Base-by-base conservation (phyloP, 2,113 vertebrate species). In the Entelurus aequoreus region DNA sequence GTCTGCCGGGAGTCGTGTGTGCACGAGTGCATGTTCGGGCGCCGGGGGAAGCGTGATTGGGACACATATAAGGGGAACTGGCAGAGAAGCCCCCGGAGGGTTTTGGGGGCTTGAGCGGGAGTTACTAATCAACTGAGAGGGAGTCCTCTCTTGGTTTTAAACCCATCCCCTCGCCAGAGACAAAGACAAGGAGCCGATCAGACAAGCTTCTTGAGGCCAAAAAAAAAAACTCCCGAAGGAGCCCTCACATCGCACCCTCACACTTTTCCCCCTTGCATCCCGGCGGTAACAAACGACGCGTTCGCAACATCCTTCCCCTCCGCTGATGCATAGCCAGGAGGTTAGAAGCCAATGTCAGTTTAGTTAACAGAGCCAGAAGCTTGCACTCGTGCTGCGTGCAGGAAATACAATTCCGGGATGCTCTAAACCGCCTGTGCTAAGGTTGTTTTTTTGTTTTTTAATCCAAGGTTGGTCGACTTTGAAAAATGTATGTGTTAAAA, bases 71-170 rank as follows among this genome's bases (percentile, higher is more conserved):
- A 85, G 76, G 78, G 68, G 72, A 86, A 73, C 75, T 85, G 84
- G 86, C 84, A 54, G 71, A 55, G 78, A 79, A 67, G 42, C 81
- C 86, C 82, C 84, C 66, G 76, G 81, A 86, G 86, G 76, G 55
- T 72, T 70, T 75, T 72, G 79, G 72, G 78, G 73, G 81, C 69
- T 74, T 77, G 74, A 82, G 76, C 79, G 77, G 78, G 83, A 85
- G 79, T 81, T 85, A 80, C 81, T 86, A 84, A 88, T 87, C 84
- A 86, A 86, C 82, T 83, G 84, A 81, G 84, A 82, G 85, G 62
- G 77, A 84, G 81, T 53, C 37, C 59, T 69, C 71, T 65, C 6
- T 66, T 72, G 64, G 10, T 46, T 46, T 46, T 46, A 46, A 28
- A 9, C 42, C 8, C 42, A 8, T 1, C 8, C 8, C 42, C 79